Evolutionary conservation across 2,113 vertebrate species (phyloP), one percentile per base, ranked within the genome.

Genomic region (Romanogobio albipinnatus): DNA sequence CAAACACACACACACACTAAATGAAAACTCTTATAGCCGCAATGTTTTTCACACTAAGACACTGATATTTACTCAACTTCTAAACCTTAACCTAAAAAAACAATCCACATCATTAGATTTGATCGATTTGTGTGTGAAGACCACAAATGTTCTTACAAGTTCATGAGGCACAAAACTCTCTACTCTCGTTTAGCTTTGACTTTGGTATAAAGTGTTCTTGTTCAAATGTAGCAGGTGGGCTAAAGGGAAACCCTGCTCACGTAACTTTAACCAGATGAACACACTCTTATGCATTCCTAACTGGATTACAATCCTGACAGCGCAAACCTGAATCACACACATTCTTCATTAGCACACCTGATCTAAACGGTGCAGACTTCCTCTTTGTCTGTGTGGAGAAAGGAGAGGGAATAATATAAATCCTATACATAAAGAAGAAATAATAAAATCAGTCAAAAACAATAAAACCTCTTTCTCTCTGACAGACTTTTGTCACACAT

Each of bases 331-430:
- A 45, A 29, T 22, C 61, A 77, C 71, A 73, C 82, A 77, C 61
- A 74, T 19, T 39, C 64, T 71, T 33, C 47, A 58, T 70, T 43
- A 70, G 36, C 68, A 51, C 53, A 82, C 78, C 51, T 45, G 47
- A 61, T 76, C 84, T 76, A 76, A 76, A 53, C 26, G 15, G n/a
- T 53, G 73, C 26, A 76, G 4, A 51, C 73, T 76, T 76, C 47
- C 73, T 76, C 14, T 76, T 29, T 76, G 47, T 15, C 4, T 51
- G 73, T 29, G 14, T 10, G 24, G 7, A 76, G 73, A 47, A 76
- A 53, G 4, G 73, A 53, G 24, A 76, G 47, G n/a, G 53, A 76
- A 76, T 76, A 29, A 70, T n/a, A 3, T 43, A 43, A 10, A 43
- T 71, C 9, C 19, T 43, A 43, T 13, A 22, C 39, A 43, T 43